phyloP scores from a whole-genome alignment of 2,797 vertebrate species.

The Protosalanx chinensis region DNA sequence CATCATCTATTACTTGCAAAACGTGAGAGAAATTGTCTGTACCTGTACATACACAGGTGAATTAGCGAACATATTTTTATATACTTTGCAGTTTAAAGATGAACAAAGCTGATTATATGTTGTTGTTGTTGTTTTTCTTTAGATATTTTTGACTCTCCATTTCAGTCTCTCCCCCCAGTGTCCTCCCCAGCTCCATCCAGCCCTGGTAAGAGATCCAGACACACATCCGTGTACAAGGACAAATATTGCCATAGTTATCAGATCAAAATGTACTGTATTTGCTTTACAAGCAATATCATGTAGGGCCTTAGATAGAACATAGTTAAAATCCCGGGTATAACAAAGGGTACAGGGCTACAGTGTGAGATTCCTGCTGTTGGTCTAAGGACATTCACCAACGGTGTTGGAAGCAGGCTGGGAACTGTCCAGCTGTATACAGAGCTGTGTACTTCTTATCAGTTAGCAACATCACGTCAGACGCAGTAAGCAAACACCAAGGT shows the following conservation, averaged over 20 bases:
- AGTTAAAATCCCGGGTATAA: too few species aligned
- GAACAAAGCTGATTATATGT: not conserved
- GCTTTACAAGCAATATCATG: too few species aligned
- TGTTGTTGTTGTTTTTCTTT: slow-evolving; percentile 9
- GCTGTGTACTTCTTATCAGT: slow-evolving; percentile 1
- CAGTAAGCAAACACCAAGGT: not conserved
- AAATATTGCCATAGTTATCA: not conserved
- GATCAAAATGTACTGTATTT: not conserved
- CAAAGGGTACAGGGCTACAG: not conserved
- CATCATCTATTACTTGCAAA: not conserved
- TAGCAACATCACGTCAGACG: not conserved
- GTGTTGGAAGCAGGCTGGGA: not conserved
- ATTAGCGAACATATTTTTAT: too few species aligned
- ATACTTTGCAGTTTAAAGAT: too few species aligned
- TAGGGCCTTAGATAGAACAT: too few species aligned
- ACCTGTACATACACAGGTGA: too few species aligned
- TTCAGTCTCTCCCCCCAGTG: slow-evolving; percentile 46
- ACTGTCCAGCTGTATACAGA: not conserved
- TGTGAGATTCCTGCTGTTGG: not conserved
- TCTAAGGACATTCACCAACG: not conserved
- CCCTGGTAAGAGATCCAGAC: slow-evolving; percentile 58
- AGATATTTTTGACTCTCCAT: slow-evolving; percentile 67
- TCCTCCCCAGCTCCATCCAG: slow-evolving; percentile 62
- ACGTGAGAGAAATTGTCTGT: too few species aligned
- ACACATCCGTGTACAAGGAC: not conserved